These are phyloP conservation scores for Drosophila hamatofila DNA, from an alignment of 2,888 invertebrate genomes.

Conservation along the genomic window DNA sequence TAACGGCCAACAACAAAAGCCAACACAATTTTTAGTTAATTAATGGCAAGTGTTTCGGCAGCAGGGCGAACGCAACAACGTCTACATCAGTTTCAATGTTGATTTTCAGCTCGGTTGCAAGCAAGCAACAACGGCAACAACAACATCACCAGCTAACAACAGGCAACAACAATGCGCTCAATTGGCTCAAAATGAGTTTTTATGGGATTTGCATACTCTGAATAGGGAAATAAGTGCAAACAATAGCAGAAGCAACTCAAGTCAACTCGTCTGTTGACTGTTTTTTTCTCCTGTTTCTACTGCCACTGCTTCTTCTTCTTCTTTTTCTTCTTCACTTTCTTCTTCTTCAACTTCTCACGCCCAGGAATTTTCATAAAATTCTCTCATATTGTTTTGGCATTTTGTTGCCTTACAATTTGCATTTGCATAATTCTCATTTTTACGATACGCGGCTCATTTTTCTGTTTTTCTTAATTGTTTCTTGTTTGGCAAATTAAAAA, in stretches of 20 bases:
- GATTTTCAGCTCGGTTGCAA: slow-evolving; percentile 50
- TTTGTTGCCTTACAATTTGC: slow-evolving; percentile 41
- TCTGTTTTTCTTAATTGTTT: slow-evolving; percentile 70
- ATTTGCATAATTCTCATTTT: slow-evolving; percentile 74
- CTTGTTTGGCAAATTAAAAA: slow-evolving; percentile 55
- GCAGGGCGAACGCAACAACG: slow-evolving; percentile 9
- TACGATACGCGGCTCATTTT: slow-evolving; percentile 58
- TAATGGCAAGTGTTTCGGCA: slow-evolving; percentile 41
- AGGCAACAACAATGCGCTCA: slow-evolving; percentile 68
- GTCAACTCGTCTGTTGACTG: slow-evolving; percentile 36
- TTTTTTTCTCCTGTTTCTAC: not conserved
- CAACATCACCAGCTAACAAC: not conserved
- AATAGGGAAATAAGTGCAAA: slow-evolving; percentile 66
- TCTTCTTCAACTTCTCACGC: not conserved
- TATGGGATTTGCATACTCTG: slow-evolving; percentile 77
- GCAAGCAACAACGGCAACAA: slow-evolving; percentile 33
- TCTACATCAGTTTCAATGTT: slow-evolving; percentile 50
- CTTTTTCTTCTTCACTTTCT: not conserved
- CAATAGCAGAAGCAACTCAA: slow-evolving; percentile 40
- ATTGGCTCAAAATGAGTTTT: slow-evolving; percentile 78
- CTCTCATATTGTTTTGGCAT: slow-evolving; percentile 34
- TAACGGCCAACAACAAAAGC: slow-evolving; percentile 36
- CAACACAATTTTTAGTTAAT: slow-evolving; percentile 68
- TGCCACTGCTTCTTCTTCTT: not conserved
- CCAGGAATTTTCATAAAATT: slow-evolving; percentile 8